Conservation (phyloP, 2,888 invertebrate genomes). For the Sarcophaga subvicina region DNA sequence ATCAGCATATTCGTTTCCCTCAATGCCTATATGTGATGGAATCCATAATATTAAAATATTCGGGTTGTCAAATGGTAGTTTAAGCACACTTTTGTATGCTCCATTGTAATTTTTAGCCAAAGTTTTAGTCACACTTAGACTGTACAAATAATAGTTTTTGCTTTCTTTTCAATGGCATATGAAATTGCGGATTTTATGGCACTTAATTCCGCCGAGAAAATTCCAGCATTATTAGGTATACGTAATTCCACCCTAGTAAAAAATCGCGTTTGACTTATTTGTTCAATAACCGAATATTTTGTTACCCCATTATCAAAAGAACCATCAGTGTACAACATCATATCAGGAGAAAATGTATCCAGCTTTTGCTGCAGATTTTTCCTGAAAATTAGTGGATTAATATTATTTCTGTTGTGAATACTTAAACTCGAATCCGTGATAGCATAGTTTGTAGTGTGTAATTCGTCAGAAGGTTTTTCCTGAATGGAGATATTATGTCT, state of each 20-base stretch:
- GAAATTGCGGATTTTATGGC: slow-evolving; percentile 6
- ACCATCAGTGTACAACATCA: slow-evolving; percentile 26
- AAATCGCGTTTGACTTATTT: neutral
- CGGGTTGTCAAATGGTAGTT: no score
- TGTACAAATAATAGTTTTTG: no score
- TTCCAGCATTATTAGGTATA: slow-evolving; percentile 2
- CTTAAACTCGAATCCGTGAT: slow-evolving; percentile 9
- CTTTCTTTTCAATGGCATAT: neutral
- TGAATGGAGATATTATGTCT: neutral
- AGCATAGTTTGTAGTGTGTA: neutral
- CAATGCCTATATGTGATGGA: slow-evolving; percentile 7
- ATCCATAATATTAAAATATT: slow-evolving; percentile 4
- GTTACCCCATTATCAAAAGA: neutral
- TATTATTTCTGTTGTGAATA: neutral
- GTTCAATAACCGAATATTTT: neutral
- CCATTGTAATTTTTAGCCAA: neutral
- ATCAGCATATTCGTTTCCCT: neutral
- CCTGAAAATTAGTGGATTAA: neutral
- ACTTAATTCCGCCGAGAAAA: slow-evolving; percentile 19
- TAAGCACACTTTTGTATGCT: no score
- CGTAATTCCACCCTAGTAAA: neutral
- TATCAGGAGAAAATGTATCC: neutral
- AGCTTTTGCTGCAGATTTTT: neutral
- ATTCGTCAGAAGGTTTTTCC: neutral
- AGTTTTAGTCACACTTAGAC: no score